These are phyloP conservation scores for Sibirionetta formosa DNA, from an alignment of 2,797 vertebrate species.

Conservation along the genomic window DNA sequence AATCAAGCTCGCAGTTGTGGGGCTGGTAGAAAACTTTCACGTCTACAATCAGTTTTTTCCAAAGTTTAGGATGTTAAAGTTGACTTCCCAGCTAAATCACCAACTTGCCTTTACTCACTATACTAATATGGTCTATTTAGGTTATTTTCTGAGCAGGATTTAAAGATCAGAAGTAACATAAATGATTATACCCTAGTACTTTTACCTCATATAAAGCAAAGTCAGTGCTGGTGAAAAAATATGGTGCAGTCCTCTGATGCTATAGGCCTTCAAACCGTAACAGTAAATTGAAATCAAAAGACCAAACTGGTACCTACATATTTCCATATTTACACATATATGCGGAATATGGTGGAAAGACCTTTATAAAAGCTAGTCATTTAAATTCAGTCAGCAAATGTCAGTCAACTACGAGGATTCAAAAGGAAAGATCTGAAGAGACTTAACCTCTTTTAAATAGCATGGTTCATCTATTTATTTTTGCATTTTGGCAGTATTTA, in stretches of 20 bases:
- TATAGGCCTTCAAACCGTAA: not conserved
- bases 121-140: fast-evolving
- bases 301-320: not conserved
- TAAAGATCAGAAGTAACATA: not conserved
- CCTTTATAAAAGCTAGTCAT: not conserved
- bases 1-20: not conserved
- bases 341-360: not conserved
- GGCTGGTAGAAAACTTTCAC: not conserved
- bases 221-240: not conserved
- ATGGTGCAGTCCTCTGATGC: not conserved
- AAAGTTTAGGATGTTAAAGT: not conserved
- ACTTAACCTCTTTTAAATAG: not conserved
- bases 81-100: not conserved
- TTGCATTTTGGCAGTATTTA: not conserved
- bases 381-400: not conserved
- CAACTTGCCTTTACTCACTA: not conserved
- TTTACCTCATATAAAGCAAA: fast-evolving
- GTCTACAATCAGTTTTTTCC: not conserved
- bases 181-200: not conserved
- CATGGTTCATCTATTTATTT: not conserved
- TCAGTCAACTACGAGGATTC: not conserved
- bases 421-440: not conserved
- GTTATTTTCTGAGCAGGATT: not conserved
- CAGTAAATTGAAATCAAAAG: not conserved
- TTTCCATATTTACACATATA: not conserved